A percentile compares a stretch with the other conserved stretches of the same genome.
These are phyloP conservation scores for Jordanella pulchra DNA, from an alignment of 2,797 vertebrate species.

Conservation along the genomic window DNA sequence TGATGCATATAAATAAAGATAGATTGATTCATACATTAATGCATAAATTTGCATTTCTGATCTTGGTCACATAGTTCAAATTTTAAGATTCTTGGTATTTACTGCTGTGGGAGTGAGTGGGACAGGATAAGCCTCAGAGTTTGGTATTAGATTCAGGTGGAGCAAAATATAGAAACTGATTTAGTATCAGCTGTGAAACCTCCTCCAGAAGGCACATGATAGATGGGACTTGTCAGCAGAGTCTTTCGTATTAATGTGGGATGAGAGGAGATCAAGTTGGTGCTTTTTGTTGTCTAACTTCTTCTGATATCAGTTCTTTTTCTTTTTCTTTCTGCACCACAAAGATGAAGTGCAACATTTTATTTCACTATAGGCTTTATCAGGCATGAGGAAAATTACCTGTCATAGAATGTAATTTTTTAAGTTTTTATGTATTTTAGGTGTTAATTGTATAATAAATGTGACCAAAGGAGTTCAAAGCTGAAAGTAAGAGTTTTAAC, in stretches of 20 bases:
- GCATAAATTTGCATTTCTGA: background rate
- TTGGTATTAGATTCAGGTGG: background rate
- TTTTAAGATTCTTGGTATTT: background rate
- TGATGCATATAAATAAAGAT: background rate
- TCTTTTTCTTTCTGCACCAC: background rate
- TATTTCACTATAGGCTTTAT: conserved; percentile 45
- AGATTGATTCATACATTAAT: background rate
- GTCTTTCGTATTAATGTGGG: conserved; percentile 28
- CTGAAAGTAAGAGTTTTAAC: background rate
- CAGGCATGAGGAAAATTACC: conserved; percentile 1
- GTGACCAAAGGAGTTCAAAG: background rate
- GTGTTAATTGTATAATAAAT: background rate
- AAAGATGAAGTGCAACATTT: background rate
- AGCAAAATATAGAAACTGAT: conserved; percentile 9
- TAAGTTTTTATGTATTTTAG: conserved; percentile 13
- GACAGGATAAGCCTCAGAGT: background rate
- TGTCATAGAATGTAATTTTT: conserved; percentile 21
- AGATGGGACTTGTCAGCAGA: conserved; percentile 29
- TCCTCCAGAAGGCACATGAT: conserved; percentile 8
- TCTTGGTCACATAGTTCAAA: background rate
- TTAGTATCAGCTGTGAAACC: background rate
- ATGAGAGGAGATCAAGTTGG: background rate
- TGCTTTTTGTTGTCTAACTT: background rate
- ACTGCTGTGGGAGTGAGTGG: background rate
- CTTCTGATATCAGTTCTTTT: background rate